Conservation (phyloP, 2,113 vertebrate genomes). For the Ariopsis seemanni region DNA sequence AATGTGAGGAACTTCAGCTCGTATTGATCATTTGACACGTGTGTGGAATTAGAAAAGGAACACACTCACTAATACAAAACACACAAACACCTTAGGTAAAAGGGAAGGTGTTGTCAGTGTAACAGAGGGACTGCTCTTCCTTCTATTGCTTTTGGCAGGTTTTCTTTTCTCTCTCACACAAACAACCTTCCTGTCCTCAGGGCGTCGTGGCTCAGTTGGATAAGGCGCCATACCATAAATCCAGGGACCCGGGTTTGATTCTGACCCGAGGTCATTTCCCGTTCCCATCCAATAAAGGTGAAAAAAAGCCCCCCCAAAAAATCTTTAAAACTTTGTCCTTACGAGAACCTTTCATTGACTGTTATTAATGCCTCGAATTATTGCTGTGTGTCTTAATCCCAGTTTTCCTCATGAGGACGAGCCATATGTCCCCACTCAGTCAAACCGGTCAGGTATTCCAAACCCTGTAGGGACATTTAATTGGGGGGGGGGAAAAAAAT, state of each 20-base stretch:
- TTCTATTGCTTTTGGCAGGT: conserved; percentile 29
- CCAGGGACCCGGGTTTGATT: too few relatives aligned
- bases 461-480: neutral
- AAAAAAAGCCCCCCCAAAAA: too few relatives aligned
- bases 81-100: too few relatives aligned
- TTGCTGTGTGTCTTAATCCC: neutral
- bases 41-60: neutral
- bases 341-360: neutral
- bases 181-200: too few relatives aligned
- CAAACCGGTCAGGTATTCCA: neutral
- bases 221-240: too few relatives aligned
- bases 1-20: neutral
- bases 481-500: neutral
- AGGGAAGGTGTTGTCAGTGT: conserved; percentile 8
- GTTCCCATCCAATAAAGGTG: too few relatives aligned
- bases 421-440: neutral
- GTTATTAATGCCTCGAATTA: neutral
- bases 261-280: too few relatives aligned
- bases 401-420: neutral
- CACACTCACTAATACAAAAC: neutral
- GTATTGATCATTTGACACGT: neutral
- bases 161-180: neutral
- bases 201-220: too few relatives aligned
- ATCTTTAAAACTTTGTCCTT: neutral
- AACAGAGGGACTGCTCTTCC: neutral